phyloP scores from a whole-genome alignment of 2,113 vertebrate genomes.

The Rhinolophus ferrumequinum region DNA sequence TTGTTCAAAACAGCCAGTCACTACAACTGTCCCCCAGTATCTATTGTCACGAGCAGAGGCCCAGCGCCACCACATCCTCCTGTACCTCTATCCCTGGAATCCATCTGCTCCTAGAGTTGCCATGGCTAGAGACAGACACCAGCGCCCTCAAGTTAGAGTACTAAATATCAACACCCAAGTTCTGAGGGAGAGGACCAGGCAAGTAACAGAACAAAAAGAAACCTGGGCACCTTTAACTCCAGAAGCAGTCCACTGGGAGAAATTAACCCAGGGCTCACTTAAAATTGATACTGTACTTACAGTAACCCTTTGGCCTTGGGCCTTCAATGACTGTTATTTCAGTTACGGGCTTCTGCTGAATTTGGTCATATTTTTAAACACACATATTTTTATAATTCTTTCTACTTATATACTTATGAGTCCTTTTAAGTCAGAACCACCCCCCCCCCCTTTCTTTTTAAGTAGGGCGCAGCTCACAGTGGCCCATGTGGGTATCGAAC shows the following conservation, averaged over 20 bases:
- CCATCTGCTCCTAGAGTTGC: neutral
- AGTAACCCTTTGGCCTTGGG: neutral
- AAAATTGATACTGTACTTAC: neutral
- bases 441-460: too few species aligned
- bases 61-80: neutral
- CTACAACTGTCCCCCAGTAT: neutral
- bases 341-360: neutral
- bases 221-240: neutral
- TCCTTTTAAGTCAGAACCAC: neutral
- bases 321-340: neutral
- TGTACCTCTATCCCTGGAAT: neutral
- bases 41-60: neutral
- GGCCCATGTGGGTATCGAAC: too few species aligned
- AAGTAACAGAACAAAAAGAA: neutral
- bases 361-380: neutral
- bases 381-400: conserved; percentile 22
- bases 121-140: neutral
- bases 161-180: neutral
- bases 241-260: neutral
- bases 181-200: neutral
- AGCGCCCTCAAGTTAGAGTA: neutral
- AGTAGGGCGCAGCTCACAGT: too few species aligned
- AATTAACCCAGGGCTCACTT: neutral
- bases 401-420: neutral
- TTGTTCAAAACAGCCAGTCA: neutral